These are phyloP conservation scores for Cydia splendana DNA, from an alignment of 1,140 invertebrate genomes.

Conservation along the genomic window DNA sequence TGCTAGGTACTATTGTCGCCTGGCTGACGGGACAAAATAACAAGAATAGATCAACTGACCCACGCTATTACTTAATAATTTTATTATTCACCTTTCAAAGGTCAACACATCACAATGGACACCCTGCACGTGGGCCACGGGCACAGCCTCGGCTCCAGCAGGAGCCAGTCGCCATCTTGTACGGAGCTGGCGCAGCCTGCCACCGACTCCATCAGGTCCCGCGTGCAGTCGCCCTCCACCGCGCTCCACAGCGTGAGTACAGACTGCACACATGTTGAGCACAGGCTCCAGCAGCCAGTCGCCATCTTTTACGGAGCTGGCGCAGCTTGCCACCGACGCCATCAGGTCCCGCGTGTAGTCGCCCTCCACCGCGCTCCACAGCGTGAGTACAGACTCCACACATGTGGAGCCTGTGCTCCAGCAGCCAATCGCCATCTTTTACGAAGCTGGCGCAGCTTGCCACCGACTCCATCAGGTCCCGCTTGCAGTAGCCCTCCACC, in stretches of 20 bases:
- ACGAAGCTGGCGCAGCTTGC: slow-evolving; percentile 64
- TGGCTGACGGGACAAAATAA: no score
- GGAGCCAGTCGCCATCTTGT: slow-evolving; percentile 75
- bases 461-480: slow-evolving; percentile 70
- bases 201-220: slow-evolving; percentile 70
- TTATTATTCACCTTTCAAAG: slow-evolving; percentile 36
- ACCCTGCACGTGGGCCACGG: slow-evolving; percentile 65
- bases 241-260: slow-evolving; percentile 62
- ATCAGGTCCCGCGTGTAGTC: slow-evolving; percentile 71
- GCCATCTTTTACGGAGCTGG: slow-evolving; percentile 67
- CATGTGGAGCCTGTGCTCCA: neutral
- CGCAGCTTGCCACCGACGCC: slow-evolving; percentile 67
- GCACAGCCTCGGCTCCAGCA: slow-evolving; percentile 70
- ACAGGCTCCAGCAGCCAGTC: slow-evolving; percentile 47
- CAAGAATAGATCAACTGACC: no score
- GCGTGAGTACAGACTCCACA: slow-evolving; percentile 49
- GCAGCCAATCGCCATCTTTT: slow-evolving; percentile 65
- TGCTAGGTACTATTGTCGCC: no score
- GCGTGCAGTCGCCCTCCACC: slow-evolving; percentile 68
- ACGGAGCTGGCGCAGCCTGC: slow-evolving; percentile 65
- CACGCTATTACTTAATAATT: no score
- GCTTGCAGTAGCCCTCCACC: slow-evolving; percentile 69
- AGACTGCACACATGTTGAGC: neutral
- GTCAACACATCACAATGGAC: slow-evolving; percentile 54
- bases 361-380: slow-evolving; percentile 67